These are phyloP conservation scores for Perdita meconis DNA, from an alignment of 2,888 invertebrate genomes.

Conservation along the genomic window DNA sequence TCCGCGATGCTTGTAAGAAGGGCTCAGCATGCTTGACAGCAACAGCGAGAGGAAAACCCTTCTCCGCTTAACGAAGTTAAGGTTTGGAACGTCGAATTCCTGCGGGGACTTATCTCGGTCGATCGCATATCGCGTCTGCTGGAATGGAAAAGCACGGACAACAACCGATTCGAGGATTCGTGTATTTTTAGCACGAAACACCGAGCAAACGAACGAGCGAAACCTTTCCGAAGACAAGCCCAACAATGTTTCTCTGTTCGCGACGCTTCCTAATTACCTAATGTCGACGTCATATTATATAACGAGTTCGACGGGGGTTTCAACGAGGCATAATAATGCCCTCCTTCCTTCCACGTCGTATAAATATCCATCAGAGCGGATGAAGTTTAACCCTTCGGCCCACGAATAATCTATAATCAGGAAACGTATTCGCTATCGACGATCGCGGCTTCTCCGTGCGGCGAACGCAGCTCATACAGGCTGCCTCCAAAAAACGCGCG, in stretches of 20 bases:
- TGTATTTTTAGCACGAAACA: slow-evolving; percentile 13
- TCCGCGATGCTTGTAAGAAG: too few species aligned
- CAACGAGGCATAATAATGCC: slow-evolving; percentile 67
- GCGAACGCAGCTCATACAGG: slow-evolving; percentile 23
- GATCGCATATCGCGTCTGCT: too few species aligned
- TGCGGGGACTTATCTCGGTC: too few species aligned
- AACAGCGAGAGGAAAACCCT: too few species aligned
- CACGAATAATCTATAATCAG: slow-evolving; percentile 36
- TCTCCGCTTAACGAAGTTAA: too few species aligned
- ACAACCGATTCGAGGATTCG: too few species aligned
- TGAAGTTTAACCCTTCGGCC: slow-evolving; percentile 62
- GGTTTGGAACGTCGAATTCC: too few species aligned
- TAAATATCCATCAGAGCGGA: slow-evolving; percentile 64
- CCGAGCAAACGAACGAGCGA: slow-evolving; percentile 39
- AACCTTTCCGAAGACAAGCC: slow-evolving; percentile 59
- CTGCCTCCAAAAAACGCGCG: not conserved
- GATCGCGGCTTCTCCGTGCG: slow-evolving; percentile 22
- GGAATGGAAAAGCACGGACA: too few species aligned
- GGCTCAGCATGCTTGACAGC: too few species aligned
- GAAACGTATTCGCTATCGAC: slow-evolving; percentile 36
- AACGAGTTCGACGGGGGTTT: slow-evolving; percentile 65
- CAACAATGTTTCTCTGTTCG: slow-evolving; percentile 53
- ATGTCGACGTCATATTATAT: slow-evolving; percentile 64
- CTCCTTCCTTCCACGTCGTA: slow-evolving; percentile 61
- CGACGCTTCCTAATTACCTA: slow-evolving; percentile 66